Evolutionary conservation across 1,140 invertebrate species (phyloP).

Genomic region (Penaeus japonicus): DNA sequence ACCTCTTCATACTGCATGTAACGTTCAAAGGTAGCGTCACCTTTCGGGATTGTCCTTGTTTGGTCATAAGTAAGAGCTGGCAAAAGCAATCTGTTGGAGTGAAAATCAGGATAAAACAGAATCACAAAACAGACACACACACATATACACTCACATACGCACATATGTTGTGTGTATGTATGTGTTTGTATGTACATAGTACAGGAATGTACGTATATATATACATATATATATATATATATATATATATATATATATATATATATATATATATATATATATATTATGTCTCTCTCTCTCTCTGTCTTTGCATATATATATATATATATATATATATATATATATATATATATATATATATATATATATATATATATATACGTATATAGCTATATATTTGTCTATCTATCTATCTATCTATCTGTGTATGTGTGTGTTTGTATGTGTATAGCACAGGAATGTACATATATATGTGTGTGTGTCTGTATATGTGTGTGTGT

Average conservation of each 20-base stretch:
- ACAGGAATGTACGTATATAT: no score
- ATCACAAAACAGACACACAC: no score
- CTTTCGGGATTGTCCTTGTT: background rate
- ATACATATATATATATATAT: no score
- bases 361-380: background rate
- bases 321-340: background rate
- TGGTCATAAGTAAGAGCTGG: background rate
- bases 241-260: no score
- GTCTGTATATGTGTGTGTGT: background rate
- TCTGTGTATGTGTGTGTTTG: background rate
- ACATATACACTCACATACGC: no score
- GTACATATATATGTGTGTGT: background rate
- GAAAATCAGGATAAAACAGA: background rate
- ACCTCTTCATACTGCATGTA: conserved; percentile 35
- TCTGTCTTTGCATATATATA: no score
- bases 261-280: no score
- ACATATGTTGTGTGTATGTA: no score
- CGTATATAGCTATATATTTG: background rate
- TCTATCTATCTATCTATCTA: conserved; percentile 6
- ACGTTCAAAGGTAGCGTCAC: background rate
- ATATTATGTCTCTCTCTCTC: no score
- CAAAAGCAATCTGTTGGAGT: background rate
- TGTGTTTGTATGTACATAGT: no score
- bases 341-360: conserved; percentile 6
- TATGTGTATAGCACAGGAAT: background rate